Conservation (phyloP, 2,888 invertebrate genomes). For the Cybosia mesomella region DNA sequence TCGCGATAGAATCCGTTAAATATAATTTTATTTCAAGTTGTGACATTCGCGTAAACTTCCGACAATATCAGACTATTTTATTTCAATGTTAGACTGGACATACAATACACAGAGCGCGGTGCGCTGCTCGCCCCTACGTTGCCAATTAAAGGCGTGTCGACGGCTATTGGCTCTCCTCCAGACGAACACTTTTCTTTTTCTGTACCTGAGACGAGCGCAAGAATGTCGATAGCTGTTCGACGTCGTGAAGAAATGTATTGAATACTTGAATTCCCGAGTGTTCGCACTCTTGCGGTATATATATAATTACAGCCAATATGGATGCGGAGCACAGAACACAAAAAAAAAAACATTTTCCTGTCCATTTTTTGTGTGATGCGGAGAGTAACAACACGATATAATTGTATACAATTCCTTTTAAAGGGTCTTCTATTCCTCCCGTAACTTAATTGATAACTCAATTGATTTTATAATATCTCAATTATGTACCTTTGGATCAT, state of each 20-base stretch:
- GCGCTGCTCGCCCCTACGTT: not conserved
- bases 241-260: constrained; percentile 4
- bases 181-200: not conserved
- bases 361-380: too few species aligned
- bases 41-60: too few species aligned
- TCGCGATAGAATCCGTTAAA: too few species aligned
- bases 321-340: too few species aligned
- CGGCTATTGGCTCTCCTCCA: constrained; percentile 4
- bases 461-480: not conserved
- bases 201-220: constrained; percentile 4
- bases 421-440: not conserved
- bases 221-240: not conserved
- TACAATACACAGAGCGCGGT: not conserved
- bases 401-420: not conserved
- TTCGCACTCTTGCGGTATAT: not conserved
- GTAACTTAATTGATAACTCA: not conserved
- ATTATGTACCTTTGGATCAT: not conserved
- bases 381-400: not conserved
- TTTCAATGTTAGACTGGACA: too few species aligned
- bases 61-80: too few species aligned
- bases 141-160: constrained; percentile 1
- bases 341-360: too few species aligned
- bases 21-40: too few species aligned
- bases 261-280: not conserved
- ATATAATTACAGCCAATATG: not conserved